A percentile compares a stretch with the other conserved stretches of the same genome.
phyloP scores from a whole-genome alignment of 2,797 vertebrate genomes.

The Lithobates pipiens region DNA sequence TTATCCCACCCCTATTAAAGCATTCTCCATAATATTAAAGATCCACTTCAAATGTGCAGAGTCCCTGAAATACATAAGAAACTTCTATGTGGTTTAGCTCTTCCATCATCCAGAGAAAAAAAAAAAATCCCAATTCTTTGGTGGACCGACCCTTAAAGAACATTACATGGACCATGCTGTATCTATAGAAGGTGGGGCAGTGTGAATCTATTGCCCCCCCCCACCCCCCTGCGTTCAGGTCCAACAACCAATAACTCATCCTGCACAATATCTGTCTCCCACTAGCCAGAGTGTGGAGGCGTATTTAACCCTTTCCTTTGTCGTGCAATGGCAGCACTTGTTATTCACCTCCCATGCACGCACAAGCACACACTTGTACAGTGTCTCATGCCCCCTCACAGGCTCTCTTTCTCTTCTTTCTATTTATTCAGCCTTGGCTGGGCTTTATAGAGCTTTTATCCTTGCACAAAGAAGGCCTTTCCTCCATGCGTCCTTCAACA shows the following conservation, averaged over 20 bases:
- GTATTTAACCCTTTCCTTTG: constrained; percentile 36
- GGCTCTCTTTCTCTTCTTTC: neutral
- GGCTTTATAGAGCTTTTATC: constrained; percentile 39
- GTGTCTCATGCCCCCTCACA: neutral
- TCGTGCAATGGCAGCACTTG: constrained; percentile 20
- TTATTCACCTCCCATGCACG: constrained; percentile 36
- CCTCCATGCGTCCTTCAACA: constrained; percentile 17
- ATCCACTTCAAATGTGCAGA: no score
- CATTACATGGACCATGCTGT: neutral
- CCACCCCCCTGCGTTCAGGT: no score
- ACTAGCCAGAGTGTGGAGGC: neutral
- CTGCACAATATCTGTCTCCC: neutral
- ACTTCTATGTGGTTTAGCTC: no score
- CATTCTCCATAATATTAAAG: no score
- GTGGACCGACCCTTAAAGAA: neutral
- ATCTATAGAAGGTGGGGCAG: neutral
- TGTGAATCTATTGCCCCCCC: neutral
- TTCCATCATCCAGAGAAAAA: no score
- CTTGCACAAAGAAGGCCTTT: constrained; percentile 35
- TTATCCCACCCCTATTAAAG: no score
- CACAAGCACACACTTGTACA: constrained; percentile 4
- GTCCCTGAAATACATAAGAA: no score
- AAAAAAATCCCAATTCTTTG: neutral
- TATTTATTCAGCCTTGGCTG: constrained; percentile 19
- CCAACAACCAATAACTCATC: neutral